Base-by-base conservation (phyloP, 2,113 vertebrate genomes). In the Pavo muticus region DNA sequence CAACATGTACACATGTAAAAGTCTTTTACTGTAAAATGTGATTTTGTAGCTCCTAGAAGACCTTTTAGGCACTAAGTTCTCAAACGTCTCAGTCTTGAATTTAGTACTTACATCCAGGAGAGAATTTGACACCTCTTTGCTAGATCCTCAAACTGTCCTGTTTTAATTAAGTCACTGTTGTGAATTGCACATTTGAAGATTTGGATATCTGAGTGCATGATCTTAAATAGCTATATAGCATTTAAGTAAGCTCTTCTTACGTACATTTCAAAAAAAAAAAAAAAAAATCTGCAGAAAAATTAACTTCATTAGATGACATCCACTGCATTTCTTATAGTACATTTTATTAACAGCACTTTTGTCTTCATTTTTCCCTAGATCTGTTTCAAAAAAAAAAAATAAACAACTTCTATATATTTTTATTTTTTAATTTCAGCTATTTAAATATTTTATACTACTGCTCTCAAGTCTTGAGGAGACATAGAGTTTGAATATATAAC, bases 361-460 rank as follows among this genome's bases (percentile, higher is more conserved):
- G 15, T 72, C 35, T 63, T 92, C 87, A 78, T 95, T 87, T 75
- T 17, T 75, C 30, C 24, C 44, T 69, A 61, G 39, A 69, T 80
- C 17, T 82, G 4, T 19, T 89, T 29, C 7, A 65, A 40, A 71
- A 87, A 54, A 35, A 35, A 35, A 8, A 64, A 88, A 88, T 11
- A 85, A 88, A 76, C 11, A 90, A 16, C 6, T 39, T 88, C 39
- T 11, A 0, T 6, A 60, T 88, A 61, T 88, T 48, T 90, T 94
- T 63, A 27, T 61, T 84, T 92, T 87, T 65, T 61, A 68, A 23
- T 89, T 92, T 82, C 52, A 81, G 11, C 32, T 78, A n/a, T 89
- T 87, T 91, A 69, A 71, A 44, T 93, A 73, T 87, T 81, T 91
- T 84, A 76, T 47, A 52, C 32, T 78, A 56, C 75, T 87, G 25